Conservation (phyloP, 2,888 invertebrate genomes). For the Gibbula magus region DNA sequence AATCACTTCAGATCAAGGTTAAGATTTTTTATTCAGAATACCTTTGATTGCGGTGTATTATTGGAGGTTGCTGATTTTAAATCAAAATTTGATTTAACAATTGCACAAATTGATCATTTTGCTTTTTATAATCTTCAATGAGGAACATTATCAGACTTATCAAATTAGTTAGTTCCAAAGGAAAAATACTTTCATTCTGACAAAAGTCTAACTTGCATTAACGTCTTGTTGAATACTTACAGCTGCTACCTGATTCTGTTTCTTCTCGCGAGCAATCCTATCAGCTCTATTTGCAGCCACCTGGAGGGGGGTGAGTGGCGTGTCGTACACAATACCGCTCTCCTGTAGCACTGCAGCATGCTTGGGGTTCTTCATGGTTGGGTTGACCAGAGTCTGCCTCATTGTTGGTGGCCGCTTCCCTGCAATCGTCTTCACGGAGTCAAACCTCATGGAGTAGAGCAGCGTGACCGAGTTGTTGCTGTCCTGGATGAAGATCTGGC, state of each 20-base stretch:
- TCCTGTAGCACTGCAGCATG: slow-evolving; percentile 89
- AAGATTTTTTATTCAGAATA: too few species aligned
- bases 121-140: too few species aligned
- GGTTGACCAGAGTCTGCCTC: slow-evolving; percentile 85
- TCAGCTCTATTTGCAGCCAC: slow-evolving; percentile 82
- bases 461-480: slow-evolving; percentile 84
- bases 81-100: neutral
- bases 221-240: neutral
- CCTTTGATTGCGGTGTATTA: neutral
- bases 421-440: slow-evolving; percentile 84
- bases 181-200: too few species aligned
- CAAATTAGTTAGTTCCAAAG: too few species aligned
- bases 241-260: slow-evolving; percentile 42
- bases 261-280: slow-evolving; percentile 84
- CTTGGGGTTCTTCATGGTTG: slow-evolving; percentile 84
- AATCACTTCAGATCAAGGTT: neutral
- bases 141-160: too few species aligned
- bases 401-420: slow-evolving; percentile 81
- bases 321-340: slow-evolving; percentile 88
- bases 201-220: too few species aligned
- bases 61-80: neutral
- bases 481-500: slow-evolving; percentile 86
- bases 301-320: slow-evolving; percentile 85
- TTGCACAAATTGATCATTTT: neutral
- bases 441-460: slow-evolving; percentile 82